These are phyloP conservation scores for Rugalucina vietnamica DNA, from an alignment of 2,888 invertebrate species.

Conservation along the genomic window DNA sequence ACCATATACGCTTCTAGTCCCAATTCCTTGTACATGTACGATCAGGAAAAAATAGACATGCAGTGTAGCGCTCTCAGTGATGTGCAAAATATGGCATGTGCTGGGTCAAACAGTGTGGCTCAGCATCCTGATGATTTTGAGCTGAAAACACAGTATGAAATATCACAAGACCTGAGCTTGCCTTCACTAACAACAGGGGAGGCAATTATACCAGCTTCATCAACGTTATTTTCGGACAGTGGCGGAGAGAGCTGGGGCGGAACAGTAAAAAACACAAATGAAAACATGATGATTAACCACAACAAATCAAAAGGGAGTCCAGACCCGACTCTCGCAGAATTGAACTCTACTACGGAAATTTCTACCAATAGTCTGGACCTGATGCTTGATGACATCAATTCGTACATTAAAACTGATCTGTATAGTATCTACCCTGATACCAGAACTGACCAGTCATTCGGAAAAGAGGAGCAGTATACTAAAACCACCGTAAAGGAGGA, in stretches of 20 bases:
- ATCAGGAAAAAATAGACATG: constrained; percentile 76
- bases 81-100: not conserved
- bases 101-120: constrained; percentile 9
- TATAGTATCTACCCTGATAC: not conserved
- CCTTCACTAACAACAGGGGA: constrained; percentile 14
- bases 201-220: not conserved
- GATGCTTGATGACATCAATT: constrained; percentile 54
- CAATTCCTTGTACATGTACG: constrained; percentile 79
- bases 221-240: constrained; percentile 18
- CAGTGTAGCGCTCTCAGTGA: constrained; percentile 65
- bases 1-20: constrained; percentile 76
- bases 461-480: not conserved
- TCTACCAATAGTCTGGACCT: constrained; percentile 25
- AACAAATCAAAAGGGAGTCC: constrained; percentile 24
- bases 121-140: constrained; percentile 68
- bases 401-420: constrained; percentile 50
- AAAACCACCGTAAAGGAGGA: not conserved
- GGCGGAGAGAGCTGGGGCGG: constrained; percentile 16
- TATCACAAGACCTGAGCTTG: constrained; percentile 58
- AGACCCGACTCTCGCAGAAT: constrained; percentile 72
- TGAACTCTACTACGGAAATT: constrained; percentile 65
- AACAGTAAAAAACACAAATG: not conserved
- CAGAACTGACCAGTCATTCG: constrained; percentile 5
- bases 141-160: constrained; percentile 70
- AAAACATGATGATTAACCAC: constrained; percentile 42